Evolutionary conservation across 2,113 vertebrate genomes (phyloP), one percentile per base, ranked within the genome.

Genomic region (Sinocyclocheilus maitianheensis): DNA sequence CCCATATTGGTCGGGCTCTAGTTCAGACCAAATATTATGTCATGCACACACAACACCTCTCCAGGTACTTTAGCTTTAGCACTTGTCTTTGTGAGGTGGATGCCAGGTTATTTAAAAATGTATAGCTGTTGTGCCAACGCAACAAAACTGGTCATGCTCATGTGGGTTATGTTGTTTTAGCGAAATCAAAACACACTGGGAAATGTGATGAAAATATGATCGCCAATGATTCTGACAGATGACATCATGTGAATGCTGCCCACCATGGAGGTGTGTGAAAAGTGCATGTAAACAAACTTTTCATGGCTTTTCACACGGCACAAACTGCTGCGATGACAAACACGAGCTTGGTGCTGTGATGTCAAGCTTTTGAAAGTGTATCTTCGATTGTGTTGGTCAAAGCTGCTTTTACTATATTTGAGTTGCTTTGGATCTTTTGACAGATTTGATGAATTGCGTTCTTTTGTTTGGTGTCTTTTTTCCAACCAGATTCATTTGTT

Each of bases 21-120:
- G 30, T 77, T 88, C 14, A 87, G 81, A 76, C 79, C 26, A 26
- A 84, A 78, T 24, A 60, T 91, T 90, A 89, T 85, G 87, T 90
- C 87, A 90, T 63, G 20, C 51, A 46, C 78, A 81, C 43, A 81
- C 77, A 76, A 89, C 78, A 55, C 74, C 85, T 62, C 81, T 24
- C 65, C 34, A 84, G 81, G 82, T 86, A 67, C 63, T 67, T 12
- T 67, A 75, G 76, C 63, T 80, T 74, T 85, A 48, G 24, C 65
- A 69, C 58, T 71, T n/a, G 60, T 55, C 24, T 81, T 43, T 80
- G 13, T 14, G 14, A 60, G 62, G 34, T 43, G 83, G 79, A 55
- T 12, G 24, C 20, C 67, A 48, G 24, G 20, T 77, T 51, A 18
- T 88, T 85, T 62, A 67, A 74, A 69, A 55, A 85, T 85, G 34